Evolutionary conservation across 2,888 invertebrate species (phyloP), one percentile per base, ranked within the genome.

Genomic region (Neoascia interrupta): DNA sequence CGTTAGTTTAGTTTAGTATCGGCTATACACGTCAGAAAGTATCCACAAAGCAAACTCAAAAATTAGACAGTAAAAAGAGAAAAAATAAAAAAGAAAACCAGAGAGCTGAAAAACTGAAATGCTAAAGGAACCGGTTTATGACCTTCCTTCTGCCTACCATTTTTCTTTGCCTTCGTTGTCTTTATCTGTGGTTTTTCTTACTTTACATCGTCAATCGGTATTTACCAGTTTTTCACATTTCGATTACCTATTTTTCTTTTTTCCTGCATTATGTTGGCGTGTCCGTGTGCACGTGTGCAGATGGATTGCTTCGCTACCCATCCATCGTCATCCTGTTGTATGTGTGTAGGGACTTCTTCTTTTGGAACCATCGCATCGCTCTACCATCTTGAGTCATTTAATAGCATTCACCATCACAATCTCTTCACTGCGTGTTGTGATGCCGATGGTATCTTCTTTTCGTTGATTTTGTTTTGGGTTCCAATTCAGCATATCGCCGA

Each of bases 101-200:
- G 37, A 41, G 60, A 56, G 56, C 51, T 37, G 13, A 56, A 70
- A 31, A 31, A 6, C 31, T n/a, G 31, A n/a, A n/a, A 23, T 36
- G 58, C 49, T 49, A 49, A 56, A 73, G 73, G 51, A 73, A 73
- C 73, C 73, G 73, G 73, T 73, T 73, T 73, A 64, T 58, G 73
- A 73, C 73, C 73, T 73, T 73, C 64, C 63, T 54, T 56, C 45
- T 49, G 49, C 54, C 56, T 51, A n/a, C 26, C 21, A 56, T 34
- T 8, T 61, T 45, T 60, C 45, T 45, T 54, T 58, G 49, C 37
- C 11, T 68, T 39, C 39, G 37, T 26, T 16, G 26, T 64, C 45
- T 66, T 56, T 64, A 43, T 36, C 28, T 45, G 16, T 53, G 36
- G 23, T 47, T 49, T 51, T 58, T 51, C 49, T 11, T n/a, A n/a